phyloP scores from a whole-genome alignment of 2,797 vertebrate species.

The Lepilemur septentrionalis region DNA sequence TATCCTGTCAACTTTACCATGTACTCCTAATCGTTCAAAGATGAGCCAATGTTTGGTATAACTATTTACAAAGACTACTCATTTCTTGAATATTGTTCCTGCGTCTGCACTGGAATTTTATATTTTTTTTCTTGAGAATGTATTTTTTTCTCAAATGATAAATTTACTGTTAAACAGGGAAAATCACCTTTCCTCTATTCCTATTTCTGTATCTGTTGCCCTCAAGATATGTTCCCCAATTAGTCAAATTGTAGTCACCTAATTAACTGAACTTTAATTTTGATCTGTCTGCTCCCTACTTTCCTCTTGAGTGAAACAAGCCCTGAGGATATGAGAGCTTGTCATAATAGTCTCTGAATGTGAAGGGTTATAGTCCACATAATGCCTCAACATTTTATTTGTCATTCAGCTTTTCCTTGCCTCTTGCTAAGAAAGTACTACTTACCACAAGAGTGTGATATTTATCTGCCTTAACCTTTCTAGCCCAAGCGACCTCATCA shows the following conservation, averaged over 20 bases:
- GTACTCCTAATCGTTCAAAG: neutral
- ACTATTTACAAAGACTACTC: neutral
- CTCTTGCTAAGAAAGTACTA: neutral
- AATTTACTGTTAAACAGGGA: neutral
- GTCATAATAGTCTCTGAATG: neutral
- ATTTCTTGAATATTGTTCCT: neutral
- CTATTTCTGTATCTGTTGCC: neutral
- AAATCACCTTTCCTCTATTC: neutral
- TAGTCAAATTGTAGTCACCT: constrained; percentile 56
- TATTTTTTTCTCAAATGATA: constrained; percentile 6
- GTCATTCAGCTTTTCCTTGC: neutral
- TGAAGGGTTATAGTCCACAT: neutral
- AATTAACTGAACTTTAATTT: constrained; percentile 63
- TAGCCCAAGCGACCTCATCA: neutral
- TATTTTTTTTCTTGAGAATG: neutral
- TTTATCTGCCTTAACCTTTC: constrained; percentile 10
- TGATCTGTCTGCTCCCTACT: constrained; percentile 10
- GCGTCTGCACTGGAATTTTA: neutral
- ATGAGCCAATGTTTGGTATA: neutral
- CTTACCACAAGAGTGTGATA: neutral
- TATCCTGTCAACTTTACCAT: neutral
- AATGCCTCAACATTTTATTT: neutral
- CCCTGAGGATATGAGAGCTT: neutral
- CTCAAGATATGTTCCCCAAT: constrained; percentile 45
- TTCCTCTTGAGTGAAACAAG: constrained; percentile 39